phyloP scores from a whole-genome alignment of 2,113 vertebrate species.

The Regulus satrapa region DNA sequence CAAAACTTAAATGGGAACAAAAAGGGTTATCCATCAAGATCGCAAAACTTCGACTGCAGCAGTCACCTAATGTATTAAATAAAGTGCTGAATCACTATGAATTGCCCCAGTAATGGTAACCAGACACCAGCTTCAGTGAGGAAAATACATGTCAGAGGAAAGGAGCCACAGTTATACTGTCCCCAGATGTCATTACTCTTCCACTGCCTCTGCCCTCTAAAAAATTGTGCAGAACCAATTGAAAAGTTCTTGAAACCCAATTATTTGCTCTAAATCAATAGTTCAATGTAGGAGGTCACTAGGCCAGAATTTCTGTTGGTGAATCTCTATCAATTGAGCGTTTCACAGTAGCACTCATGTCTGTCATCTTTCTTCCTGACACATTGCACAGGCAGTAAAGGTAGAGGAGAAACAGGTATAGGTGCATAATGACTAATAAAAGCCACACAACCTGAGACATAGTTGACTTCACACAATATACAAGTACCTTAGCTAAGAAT shows the following conservation, averaged over 20 bases:
- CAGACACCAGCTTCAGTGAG: neutral
- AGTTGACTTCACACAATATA: neutral
- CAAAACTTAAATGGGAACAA: conserved; percentile 19
- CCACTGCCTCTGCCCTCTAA: neutral
- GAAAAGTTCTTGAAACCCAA: neutral
- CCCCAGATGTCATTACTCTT: neutral
- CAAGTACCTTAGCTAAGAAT: neutral
- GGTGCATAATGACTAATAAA: neutral
- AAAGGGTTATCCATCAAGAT: conserved; percentile 2
- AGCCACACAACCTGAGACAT: neutral
- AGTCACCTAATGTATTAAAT: neutral
- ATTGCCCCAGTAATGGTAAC: neutral
- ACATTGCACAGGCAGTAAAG: neutral
- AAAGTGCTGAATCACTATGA: neutral
- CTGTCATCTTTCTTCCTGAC: neutral
- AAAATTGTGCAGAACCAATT: neutral
- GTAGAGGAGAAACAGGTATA: neutral
- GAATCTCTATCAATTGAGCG: neutral
- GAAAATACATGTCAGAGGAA: neutral
- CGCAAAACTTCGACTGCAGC: neutral
- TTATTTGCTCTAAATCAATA: conserved; percentile 37
- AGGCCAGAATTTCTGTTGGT: neutral
- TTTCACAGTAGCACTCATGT: neutral
- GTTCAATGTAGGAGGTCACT: neutral
- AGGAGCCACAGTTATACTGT: neutral